Evolutionary conservation across 1,140 invertebrate genomes (phyloP).

Genomic region (Harpegnathos saltator): DNA sequence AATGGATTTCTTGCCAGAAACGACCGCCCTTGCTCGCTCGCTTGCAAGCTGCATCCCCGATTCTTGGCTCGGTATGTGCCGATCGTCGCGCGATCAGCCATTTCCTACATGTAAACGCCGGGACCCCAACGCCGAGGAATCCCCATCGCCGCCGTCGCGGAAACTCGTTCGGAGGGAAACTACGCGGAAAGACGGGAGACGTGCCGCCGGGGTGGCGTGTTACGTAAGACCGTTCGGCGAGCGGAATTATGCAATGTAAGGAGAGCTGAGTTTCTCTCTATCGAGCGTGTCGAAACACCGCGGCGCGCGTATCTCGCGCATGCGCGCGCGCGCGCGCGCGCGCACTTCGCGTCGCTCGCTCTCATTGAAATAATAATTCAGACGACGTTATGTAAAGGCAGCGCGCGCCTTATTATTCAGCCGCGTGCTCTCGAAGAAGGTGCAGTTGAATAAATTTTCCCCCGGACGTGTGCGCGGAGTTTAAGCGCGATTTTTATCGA

Average conservation of each 20-base stretch:
- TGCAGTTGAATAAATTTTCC: no score
- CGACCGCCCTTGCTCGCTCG: slow-evolving; percentile 24
- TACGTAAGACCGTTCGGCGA: slow-evolving; percentile 48
- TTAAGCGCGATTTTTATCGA: no score
- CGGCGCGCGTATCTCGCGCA: background rate
- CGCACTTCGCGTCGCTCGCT: no score
- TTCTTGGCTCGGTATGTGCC: slow-evolving; percentile 31
- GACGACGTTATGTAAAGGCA: background rate
- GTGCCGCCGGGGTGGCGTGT: slow-evolving; percentile 26
- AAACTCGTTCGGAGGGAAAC: slow-evolving; percentile 31
- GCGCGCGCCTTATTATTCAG: background rate
- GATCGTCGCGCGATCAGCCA: slow-evolving; percentile 51
- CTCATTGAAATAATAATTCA: slow-evolving; percentile 18
- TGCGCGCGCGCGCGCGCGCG: background rate
- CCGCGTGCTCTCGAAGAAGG: no score
- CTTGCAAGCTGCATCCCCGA: slow-evolving; percentile 19
- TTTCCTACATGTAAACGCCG: slow-evolving; percentile 41
- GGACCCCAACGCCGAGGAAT: slow-evolving; percentile 9
- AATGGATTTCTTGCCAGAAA: slow-evolving; percentile 75
- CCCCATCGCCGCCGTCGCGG: slow-evolving; percentile 8
- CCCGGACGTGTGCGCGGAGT: no score
- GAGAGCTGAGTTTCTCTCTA: slow-evolving; percentile 8
- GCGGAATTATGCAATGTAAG: slow-evolving; percentile 51
- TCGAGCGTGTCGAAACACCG: background rate
- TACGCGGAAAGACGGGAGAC: slow-evolving; percentile 25